Evolutionary conservation across 2,113 vertebrate genomes (phyloP), one percentile per base, ranked within the genome.

Genomic region (Eubucco bourcierii): DNA sequence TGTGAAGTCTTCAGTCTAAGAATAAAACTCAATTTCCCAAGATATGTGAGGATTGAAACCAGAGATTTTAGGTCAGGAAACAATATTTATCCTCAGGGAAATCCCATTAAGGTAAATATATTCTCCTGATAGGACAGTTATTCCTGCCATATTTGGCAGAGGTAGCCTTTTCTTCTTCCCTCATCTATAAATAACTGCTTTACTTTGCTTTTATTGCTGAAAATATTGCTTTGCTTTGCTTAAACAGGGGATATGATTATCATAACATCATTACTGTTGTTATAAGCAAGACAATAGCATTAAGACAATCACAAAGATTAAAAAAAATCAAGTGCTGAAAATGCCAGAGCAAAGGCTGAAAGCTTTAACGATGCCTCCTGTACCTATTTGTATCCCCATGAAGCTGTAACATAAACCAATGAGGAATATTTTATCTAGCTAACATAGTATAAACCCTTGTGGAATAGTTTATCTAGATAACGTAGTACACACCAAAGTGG

Each of bases 291-390:
- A 80, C 58, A 93, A 91, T 78, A 71, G 37, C 85, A 95, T 86
- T 92, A 93, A 90, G 85, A 34, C 27, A 86, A 93, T 90, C 79
- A 86, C 2, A 6, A 88, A 68, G 82, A 88, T 83, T 61, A 95
- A 90, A 95, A 95, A 93, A 94, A 95, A 93, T 86, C 82, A 78
- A 91, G 82, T 58, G 80, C 73, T 74, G 80, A 94, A 90, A 91
- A 91, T 90, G 17, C 85, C 82, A 86, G 76, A 67, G 47, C 79
- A 90, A 86, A 91, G 47, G 33, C 80, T 80, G 61, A 86, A 93
- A 94, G 31, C 10, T 61, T 87, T 82, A 76, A 33, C n/a, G 6
- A 11, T 58, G 27, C 55, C 52, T 59, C 27, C 31, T 9, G 19
- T 82, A 64, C 84, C 80, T 89, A 34, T 63, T 63, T 73, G 11